Evolutionary conservation across 1,140 invertebrate genomes (phyloP).

Genomic region (Euura lappo): DNA sequence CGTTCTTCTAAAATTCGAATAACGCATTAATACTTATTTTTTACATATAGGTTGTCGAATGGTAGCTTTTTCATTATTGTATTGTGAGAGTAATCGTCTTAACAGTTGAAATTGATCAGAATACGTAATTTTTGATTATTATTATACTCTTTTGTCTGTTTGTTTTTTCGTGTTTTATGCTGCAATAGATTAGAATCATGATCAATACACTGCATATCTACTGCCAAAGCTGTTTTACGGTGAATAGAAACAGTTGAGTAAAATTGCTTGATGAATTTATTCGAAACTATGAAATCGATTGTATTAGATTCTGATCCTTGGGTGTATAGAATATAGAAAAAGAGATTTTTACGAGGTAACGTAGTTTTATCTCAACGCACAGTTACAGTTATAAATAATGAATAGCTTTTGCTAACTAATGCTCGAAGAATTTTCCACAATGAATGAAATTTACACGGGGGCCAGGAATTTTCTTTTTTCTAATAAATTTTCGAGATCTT

Average conservation of each 20-base stretch:
- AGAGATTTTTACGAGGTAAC: background rate
- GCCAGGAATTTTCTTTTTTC: background rate
- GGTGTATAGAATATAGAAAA: background rate
- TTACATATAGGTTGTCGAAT: background rate
- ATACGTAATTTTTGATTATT: background rate
- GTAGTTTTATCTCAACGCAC: background rate
- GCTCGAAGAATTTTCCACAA: background rate
- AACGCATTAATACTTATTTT: background rate
- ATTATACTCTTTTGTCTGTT: too few relatives aligned
- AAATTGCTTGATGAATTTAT: background rate
- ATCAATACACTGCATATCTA: background rate
- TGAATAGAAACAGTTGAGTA: background rate
- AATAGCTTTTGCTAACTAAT: slow-evolving; percentile 3
- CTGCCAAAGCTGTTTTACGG: background rate
- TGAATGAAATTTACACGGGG: background rate
- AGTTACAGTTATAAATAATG: background rate
- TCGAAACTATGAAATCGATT: background rate
- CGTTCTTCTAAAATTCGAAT: background rate
- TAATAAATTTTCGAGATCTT: too few relatives aligned
- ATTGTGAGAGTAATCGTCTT: background rate
- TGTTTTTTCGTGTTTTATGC: too few relatives aligned
- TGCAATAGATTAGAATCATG: too few relatives aligned
- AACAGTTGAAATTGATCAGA: background rate
- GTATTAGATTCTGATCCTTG: background rate
- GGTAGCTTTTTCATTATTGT: background rate